Base-by-base conservation (phyloP, 2,797 vertebrate species). In the Peromyscus attwateri region DNA sequence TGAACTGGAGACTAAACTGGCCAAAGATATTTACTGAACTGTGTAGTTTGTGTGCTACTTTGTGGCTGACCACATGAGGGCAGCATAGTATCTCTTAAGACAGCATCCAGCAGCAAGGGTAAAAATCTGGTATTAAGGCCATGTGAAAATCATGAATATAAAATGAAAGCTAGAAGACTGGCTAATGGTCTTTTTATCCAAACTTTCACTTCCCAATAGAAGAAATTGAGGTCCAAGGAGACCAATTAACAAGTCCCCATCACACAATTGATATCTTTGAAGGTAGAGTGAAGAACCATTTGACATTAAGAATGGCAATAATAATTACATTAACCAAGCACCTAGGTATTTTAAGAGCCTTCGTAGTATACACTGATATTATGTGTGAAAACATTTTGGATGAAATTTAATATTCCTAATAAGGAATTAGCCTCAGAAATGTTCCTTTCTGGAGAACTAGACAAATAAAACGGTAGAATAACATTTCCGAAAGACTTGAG, bases 81-180 rank as follows among this genome's bases (percentile, higher is more conserved):
- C 98, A 98, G 98, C 96, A 98, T 96, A 94, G 97, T 79, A 96
- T 97, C 95, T 98, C 76, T 85, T 64, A 95, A 97, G 75, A 93
- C 12, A 13, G 46, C 5, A 8, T 2, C 43, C 0, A 12, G 2
- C 14, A 1, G 0, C 0, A 1, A 1, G 64, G 12, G 2, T 87
- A 1, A 49, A 90, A 90, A 60, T 40, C 29, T 21, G 13, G 5
- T 37, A n/a, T 82, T 70, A 55, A 96, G 93, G 46, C 70, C 87
- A 46, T 62, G 31, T 57, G 87, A 75, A 96, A 96, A 95, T 92
- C 85, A 76, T 57, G 87, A 92, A 37, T 55, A 62, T 27, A 87
- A 91, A 93, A 95, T 95, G 89, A 91, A 95, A 94, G 46, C n/a
- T 60, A 71, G 57, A 92, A 83, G 60, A 11, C n/a, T 92, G 52